Evolutionary conservation across 2,888 invertebrate species (phyloP), one percentile per base, ranked within the genome.

Genomic region (Pyrocoelia pectoralis): DNA sequence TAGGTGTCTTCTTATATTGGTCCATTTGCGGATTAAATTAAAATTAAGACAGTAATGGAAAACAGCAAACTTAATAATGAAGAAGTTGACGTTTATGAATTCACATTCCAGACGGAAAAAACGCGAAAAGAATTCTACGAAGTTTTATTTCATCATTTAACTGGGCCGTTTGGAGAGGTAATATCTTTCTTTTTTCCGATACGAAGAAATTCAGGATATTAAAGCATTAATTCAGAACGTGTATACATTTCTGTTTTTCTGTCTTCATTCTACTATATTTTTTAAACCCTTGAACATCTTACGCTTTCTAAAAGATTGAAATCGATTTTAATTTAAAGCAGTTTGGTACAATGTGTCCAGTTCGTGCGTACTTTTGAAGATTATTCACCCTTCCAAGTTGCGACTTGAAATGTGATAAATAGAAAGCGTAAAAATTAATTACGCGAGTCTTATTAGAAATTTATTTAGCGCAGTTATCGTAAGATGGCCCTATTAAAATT

Each of bases 281-380:
- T 46, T 46, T 17, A 46, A 18, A 46, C 46, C 46, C 17, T 10
- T 17, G 17, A 3, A 1, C 18, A 18, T 18, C 17, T 46, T n/a
- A 33, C 33, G n/a, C 46, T 17, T 10, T 38, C 41, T 13, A 41
- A 41, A 46, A 46, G 18, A 46, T 46, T 46, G 46, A 46, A 1
- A 46, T 46, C 18, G 17, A 46, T 17, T 17, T 46, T 17, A 2
- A 6, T 17, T 46, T 46, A 17, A 15, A 8, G 46, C 3, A 13
- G 3, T 46, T 46, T 46, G 4, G 3, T 46, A 10, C 33, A 33
- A 33, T 10, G 3, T 4, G 33, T 33, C 33, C 8, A n/a, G 2
- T 6, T 33, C 33, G 8, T n/a, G n/a, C n/a, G 2, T 33, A 33
- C 2, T 24, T 3, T 24, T 3, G 8, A 24, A 24, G 24, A n/a